Evolutionary conservation across 2,888 invertebrate genomes (phyloP), one percentile per base, ranked within the genome.

Genomic region (Stenolophus ochropezus): DNA sequence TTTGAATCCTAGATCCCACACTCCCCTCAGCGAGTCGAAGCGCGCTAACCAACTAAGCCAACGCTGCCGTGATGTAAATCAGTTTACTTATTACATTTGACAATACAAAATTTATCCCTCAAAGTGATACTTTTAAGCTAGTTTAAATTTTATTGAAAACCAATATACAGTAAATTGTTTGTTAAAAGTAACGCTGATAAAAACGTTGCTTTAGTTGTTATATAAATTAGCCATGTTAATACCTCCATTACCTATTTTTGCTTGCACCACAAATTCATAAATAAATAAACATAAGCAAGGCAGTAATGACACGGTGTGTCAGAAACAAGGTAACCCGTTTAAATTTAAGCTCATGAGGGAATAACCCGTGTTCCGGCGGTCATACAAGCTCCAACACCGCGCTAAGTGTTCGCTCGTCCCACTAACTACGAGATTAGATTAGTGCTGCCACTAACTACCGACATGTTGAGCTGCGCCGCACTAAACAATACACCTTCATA

Each of bases 361-460:
- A 69, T 69, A 42, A 18, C 16, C 65, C 65, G 65, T 69, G 65
- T 33, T 33, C 27, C 33, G 20, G 18, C 65, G 65, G 65, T 33
- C 65, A 69, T 69, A 69, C 65, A 69, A 69, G 18, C 33, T 2
- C 25, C 27, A 18, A 69, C 65, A 33, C 65, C 21, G 33, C 18
- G 16, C 65, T 69, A 69, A 69, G 65, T 69, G 65, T 69, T 42
- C 65, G 11, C 58, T n/a, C 58, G 23, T 58, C 27, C 65, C 65
- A 69, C 33, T 69, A 69, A 69, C 65, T 27, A 69, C 33, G 11
- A 42, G 65, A 69, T 69, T 69, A 69, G 65, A 69, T 69, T 69
- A 33, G 33, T 65, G 14, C 14, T 18, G 33, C 14, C 65, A 42
- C 65, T 69, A 69, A 69, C 65, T 33, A 33, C 65, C 65, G 65